Conservation (phyloP, 2,113 vertebrate species). For the Natator depressus region DNA sequence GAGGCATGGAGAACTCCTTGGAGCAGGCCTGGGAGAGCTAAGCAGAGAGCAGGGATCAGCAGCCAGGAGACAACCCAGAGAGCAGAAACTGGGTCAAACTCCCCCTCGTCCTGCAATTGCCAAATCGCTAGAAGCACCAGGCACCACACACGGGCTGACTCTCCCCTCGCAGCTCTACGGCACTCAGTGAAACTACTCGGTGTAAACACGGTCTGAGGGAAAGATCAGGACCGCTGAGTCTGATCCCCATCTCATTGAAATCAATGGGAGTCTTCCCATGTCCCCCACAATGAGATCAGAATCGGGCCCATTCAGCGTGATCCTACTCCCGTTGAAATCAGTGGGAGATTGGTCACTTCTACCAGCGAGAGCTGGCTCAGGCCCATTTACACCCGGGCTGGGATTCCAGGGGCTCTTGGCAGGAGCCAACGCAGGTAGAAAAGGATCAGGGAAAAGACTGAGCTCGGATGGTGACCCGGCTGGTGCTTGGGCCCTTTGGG, state of each 20-base stretch:
- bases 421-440: neutral
- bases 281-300: neutral
- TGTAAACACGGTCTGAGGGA: neutral
- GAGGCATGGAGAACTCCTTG: constrained; percentile 67
- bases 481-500: neutral
- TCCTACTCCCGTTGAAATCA: neutral
- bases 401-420: neutral
- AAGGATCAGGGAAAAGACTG: neutral
- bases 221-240: neutral
- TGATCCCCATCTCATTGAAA: neutral
- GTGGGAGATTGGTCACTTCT: neutral
- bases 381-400: neutral
- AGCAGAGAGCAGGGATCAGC: neutral
- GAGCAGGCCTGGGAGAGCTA: constrained; percentile 68
- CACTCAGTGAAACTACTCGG: neutral
- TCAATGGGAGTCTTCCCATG: rapidly evolving
- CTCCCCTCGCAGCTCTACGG: neutral
- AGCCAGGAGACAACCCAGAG: rapidly evolving
- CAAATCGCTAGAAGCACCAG: neutral
- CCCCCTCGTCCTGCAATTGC: too few relatives aligned
- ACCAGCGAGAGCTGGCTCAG: neutral
- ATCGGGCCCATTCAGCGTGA: neutral
- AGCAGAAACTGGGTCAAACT: rapidly evolving
- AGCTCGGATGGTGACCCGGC: neutral
- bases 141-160: neutral